Evolutionary conservation across 2,797 vertebrate species (phyloP).

Genomic region (Leuciscus waleckii): DNA sequence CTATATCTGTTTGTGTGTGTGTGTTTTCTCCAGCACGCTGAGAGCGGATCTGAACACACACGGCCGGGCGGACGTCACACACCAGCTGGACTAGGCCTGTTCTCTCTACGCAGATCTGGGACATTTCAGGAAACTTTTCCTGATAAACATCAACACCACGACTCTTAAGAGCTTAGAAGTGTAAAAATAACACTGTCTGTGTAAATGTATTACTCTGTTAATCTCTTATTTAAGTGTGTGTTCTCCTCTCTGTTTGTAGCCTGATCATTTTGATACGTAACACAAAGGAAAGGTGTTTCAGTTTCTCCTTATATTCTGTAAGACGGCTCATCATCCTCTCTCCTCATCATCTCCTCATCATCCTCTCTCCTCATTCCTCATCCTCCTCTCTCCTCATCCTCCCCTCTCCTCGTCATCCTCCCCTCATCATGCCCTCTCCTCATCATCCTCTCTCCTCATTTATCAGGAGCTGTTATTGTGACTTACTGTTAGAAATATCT

Average conservation of each 20-base stretch:
- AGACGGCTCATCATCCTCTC: not conserved
- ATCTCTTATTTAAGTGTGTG: not conserved
- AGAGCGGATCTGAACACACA: slow-evolving; percentile 72
- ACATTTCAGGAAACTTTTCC: slow-evolving; percentile 23
- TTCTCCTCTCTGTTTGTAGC: not conserved
- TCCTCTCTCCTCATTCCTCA: no score
- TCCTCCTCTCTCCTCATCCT: no score
- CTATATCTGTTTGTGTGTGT: not conserved
- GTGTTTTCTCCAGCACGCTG: not conserved
- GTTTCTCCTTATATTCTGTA: not conserved
- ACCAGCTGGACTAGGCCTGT: slow-evolving; percentile 58
- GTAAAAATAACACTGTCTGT: not conserved
- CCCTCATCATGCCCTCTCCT: no score
- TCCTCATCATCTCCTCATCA: not conserved
- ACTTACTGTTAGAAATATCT: not conserved
- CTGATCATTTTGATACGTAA: not conserved
- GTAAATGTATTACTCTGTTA: not conserved
- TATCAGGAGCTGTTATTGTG: not conserved
- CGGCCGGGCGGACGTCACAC: slow-evolving; percentile 62
- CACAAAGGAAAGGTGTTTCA: not conserved
- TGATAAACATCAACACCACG: not conserved
- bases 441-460: no score
- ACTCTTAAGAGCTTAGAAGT: not conserved
- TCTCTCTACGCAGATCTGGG: slow-evolving; percentile 34
- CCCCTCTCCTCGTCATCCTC: no score